Base-by-base conservation (phyloP, 2,888 invertebrate genomes). In the Pristionchus arcanus region DNA sequence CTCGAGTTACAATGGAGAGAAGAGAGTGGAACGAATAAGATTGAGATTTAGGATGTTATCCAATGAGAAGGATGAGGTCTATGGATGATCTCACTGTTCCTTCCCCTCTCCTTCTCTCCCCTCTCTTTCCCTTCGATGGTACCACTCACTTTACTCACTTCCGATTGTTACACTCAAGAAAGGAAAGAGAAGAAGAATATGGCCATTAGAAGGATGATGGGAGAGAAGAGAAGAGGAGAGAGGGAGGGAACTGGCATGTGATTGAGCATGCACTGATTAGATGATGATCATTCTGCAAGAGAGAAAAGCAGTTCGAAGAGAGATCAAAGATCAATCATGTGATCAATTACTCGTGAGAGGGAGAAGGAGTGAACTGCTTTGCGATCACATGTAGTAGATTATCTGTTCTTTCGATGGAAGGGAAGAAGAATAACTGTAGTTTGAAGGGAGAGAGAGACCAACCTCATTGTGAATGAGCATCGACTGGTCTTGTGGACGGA, bases 151-250 rank as follows among this genome's bases (percentile, higher is more conserved):
- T 42, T 34, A 7, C 71, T 77, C 77, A 77, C 77, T 77, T 77
- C 77, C 77, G 77, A 77, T 49, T 77, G 77, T 77, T 77, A 77
- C 77, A 77, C 42, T 34, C 42, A 49, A 77, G 77, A 77, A 34
- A 71, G 71, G 68, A 28, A 31, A 71, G 77, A 77, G 77, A 77
- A 49, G 42, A 42, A 77, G 77, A 77, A 42, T 49, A 49, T 77
- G 77, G 37, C 21, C 77, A 77, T 77, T 77, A 19, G 68, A 68
- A 42, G 77, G 77, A 49, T 42, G 77, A 77, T 77, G 42, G 31
- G 37, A 42, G 77, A n/a, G 77, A 77, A 77, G 77, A 77, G n/a
- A 42, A 9, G 42, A 42, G 42, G 74, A 77, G 37, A 37, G 25
- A 37, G n/a, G 13, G 77, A 77, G 37, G 25, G 42, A 21, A 68